Base-by-base conservation (phyloP, 2,888 invertebrate genomes). In the Orchestes rusci region DNA sequence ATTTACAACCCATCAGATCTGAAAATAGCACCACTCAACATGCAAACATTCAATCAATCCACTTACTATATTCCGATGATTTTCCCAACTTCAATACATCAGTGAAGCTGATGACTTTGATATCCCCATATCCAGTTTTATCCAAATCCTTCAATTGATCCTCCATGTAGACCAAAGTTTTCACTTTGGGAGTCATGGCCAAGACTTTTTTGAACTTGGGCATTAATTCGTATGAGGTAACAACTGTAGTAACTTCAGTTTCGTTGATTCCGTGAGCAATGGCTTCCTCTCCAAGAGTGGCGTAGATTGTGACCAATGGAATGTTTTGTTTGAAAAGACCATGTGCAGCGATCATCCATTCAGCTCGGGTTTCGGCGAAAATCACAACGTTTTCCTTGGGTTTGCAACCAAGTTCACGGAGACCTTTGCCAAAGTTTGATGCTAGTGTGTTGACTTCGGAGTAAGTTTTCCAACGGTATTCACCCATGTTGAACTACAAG, bases 341-440 rank as follows among this genome's bases (percentile, higher is more conserved):
- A 63, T 96, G 90, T 1, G 95, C 94, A 0, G 93, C 87, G 37
- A 96, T 74, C 82, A 97, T 86, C 99, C 99, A 99, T 71, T 99
- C 97, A 35, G 90, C 90, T 56, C 96, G 76, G 0, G 97, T 99
- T 72, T 99, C 99, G 0, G 96, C 94, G 73, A 95, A 97, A 62
- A 99, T 83, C 42, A 89, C 92, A 55, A 97, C 76, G 67, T 87
- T 89, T 50, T 79, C 71, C 7, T 76, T 75, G 5, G 85, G 80
- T 56, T 71, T 68, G 59, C 85, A 79, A 18, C 92, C 93, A 27
- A 90, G 69, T 59, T 81, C 82, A 29, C 84, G 75, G 51, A 99
- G 73, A 1, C 96, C 97, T 44, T 82, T 80, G 35, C 90, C 89
- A 68, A 97, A 85, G 56, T 80, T 73, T 0, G 76, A 70, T 3